Evolutionary conservation across 1,140 invertebrate genomes (phyloP).

Genomic region (Lanistes nyassanus): DNA sequence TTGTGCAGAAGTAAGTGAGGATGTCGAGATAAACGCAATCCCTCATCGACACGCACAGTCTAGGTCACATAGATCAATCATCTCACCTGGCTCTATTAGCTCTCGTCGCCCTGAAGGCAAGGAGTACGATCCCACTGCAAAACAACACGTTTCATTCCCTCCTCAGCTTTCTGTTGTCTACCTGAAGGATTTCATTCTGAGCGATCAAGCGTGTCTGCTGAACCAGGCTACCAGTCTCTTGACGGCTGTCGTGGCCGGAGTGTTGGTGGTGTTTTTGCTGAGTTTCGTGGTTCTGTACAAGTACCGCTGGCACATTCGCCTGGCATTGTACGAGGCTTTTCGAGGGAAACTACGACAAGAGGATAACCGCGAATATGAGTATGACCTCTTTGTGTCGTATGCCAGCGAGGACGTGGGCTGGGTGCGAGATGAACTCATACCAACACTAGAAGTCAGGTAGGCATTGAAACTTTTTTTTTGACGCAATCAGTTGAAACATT

Average conservation of each 20-base stretch:
- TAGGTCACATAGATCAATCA: too few species aligned
- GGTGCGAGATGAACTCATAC: not conserved
- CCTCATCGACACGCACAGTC: too few species aligned
- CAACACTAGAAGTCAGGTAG: not conserved
- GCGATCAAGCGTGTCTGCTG: constrained; percentile 16
- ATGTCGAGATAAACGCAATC: too few species aligned
- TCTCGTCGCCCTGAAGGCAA: too few species aligned
- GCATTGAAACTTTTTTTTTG: too few species aligned
- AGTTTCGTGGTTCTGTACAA: not conserved
- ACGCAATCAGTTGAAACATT: too few species aligned
- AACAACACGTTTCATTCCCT: too few species aligned
- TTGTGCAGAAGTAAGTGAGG: too few species aligned
- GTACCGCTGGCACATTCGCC: constrained; percentile 18
- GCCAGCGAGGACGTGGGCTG: not conserved
- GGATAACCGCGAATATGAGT: not conserved
- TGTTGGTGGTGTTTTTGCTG: constrained; percentile 1
- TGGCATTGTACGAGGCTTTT: constrained; percentile 19
- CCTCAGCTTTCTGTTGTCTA: not conserved
- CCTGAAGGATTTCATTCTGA: not conserved
- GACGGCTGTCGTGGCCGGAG: not conserved
- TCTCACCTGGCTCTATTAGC: too few species aligned
- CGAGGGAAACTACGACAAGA: not conserved
- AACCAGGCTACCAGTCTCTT: not conserved
- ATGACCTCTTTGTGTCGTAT: constrained; percentile 1
- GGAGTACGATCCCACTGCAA: too few species aligned